phyloP scores from a whole-genome alignment of 2,888 invertebrate species.

The Leptogaster cylindrica region DNA sequence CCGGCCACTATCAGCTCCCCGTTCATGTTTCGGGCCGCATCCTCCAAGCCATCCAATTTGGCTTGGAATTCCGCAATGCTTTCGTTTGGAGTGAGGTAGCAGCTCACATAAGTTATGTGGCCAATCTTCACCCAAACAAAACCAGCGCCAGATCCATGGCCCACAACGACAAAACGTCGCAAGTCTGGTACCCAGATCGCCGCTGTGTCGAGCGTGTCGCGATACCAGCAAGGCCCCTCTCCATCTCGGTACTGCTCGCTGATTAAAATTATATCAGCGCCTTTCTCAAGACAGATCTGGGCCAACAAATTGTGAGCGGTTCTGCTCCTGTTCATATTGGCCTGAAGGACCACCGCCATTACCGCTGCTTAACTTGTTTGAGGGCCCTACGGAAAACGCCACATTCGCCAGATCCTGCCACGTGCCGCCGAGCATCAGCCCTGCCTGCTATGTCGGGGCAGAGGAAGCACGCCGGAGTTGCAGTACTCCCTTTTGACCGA shows the following conservation, averaged over 20 bases:
- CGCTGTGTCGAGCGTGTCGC: not conserved
- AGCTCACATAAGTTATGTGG: not conserved
- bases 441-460: not conserved
- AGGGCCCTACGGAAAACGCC: not conserved
- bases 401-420: not conserved
- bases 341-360: slow-evolving; percentile 24
- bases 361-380: too few relatives aligned
- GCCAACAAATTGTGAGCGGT: slow-evolving; percentile 25
- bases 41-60: too few relatives aligned
- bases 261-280: slow-evolving; percentile 16
- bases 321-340: slow-evolving; percentile 38
- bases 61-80: not conserved
- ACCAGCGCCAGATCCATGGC: not conserved
- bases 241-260: slow-evolving; percentile 1
- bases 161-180: too few relatives aligned
- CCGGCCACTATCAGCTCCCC: too few relatives aligned
- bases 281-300: too few relatives aligned
- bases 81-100: not conserved
- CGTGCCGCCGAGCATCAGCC: not conserved
- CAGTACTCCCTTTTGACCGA: not conserved
- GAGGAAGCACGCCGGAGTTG: not conserved
- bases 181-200: not conserved
- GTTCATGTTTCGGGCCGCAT: too few relatives aligned
- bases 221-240: not conserved
- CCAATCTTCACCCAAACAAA: not conserved